Conservation (phyloP, 2,113 vertebrate genomes). For the Podilymbus podiceps region DNA sequence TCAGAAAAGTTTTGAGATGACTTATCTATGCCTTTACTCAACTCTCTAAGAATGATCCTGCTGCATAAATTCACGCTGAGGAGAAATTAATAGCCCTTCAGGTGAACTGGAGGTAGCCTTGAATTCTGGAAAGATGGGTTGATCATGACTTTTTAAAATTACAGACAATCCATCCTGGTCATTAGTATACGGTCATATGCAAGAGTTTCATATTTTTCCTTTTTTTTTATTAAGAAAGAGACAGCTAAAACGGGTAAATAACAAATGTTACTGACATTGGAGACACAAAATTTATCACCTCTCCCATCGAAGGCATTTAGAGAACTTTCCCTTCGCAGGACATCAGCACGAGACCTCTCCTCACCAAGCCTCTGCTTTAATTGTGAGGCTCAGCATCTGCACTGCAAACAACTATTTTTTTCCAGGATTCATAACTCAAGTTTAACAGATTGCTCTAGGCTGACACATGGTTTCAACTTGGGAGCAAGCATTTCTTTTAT, state of each 20-base stretch:
- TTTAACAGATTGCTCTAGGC: constrained; percentile 46
- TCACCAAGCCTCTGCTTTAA: background rate
- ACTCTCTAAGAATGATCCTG: background rate
- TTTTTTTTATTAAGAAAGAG: background rate
- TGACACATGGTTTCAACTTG: constrained; percentile 58
- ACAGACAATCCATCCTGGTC: background rate
- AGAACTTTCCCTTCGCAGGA: background rate
- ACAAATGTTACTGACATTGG: background rate
- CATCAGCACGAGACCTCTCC: background rate
- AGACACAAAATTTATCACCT: background rate
- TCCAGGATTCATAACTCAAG: background rate
- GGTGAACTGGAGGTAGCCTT: background rate
- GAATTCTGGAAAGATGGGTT: background rate
- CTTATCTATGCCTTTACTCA: background rate
- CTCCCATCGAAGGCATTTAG: background rate
- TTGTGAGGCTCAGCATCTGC: constrained; percentile 20
- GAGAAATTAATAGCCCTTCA: background rate
- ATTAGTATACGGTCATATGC: background rate
- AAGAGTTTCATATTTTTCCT: background rate
- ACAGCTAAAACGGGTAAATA: background rate
- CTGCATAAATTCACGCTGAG: background rate
- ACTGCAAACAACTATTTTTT: constrained; percentile 24
- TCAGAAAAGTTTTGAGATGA: background rate
- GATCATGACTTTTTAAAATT: background rate
- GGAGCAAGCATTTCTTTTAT: constrained; percentile 49